phyloP scores from a whole-genome alignment of 2,113 vertebrate species.

The Myiozetetes cayanensis region DNA sequence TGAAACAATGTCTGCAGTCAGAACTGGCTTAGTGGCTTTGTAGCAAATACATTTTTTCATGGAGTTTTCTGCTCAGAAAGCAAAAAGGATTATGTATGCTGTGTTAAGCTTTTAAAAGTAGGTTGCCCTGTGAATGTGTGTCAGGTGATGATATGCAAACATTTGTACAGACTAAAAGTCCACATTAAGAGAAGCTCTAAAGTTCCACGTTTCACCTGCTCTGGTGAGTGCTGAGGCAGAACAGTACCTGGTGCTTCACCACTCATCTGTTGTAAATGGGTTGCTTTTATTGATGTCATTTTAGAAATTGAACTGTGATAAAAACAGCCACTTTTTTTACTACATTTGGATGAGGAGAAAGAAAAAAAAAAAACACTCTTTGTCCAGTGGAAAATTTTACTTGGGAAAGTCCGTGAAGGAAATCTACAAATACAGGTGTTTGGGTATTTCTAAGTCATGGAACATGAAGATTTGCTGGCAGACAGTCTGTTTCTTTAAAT shows the following conservation, averaged over 20 bases:
- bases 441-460: neutral
- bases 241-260: neutral
- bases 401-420: neutral
- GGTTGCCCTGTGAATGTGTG: neutral
- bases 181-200: neutral
- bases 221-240: neutral
- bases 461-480: conserved; percentile 14
- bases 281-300: neutral
- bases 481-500: neutral
- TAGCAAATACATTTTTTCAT: neutral
- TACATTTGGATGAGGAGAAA: neutral
- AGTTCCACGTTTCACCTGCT: neutral
- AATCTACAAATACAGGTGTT: neutral
- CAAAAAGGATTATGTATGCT: neutral
- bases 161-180: conserved; percentile 45
- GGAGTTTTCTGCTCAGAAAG: neutral
- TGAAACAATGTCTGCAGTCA: neutral
- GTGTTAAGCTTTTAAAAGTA: conserved; percentile 18
- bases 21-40: neutral
- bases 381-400: neutral
- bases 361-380: neutral
- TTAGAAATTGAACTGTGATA: neutral
- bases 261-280: neutral
- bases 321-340: neutral
- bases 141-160: conserved; percentile 51